Percentiles rank a stretch among this genome's conserved stretches.
phyloP scores from a whole-genome alignment of 1,140 invertebrate genomes.

The Drosophila repletoides region DNA sequence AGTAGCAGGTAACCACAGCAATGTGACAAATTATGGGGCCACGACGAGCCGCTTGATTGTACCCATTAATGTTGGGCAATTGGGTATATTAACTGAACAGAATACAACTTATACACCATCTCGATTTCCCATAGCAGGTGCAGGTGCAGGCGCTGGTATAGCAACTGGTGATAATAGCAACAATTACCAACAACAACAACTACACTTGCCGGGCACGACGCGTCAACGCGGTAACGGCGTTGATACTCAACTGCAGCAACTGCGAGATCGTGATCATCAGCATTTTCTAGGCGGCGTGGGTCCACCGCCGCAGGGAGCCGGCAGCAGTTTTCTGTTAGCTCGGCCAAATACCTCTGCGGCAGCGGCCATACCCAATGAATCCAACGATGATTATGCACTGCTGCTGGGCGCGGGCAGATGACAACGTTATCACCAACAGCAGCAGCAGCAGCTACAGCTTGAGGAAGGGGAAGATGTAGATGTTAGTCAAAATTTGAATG shows the following conservation, averaged over 20 bases:
- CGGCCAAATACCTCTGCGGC: constrained; percentile 50
- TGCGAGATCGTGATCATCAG: constrained; percentile 57
- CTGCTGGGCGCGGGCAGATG: constrained; percentile 73
- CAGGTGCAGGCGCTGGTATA: constrained; percentile 43
- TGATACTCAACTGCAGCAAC: constrained; percentile 60
- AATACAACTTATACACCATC: constrained; percentile 68
- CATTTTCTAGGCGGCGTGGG: constrained; percentile 51
- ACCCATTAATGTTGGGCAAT: constrained; percentile 57
- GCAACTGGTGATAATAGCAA: constrained; percentile 72
- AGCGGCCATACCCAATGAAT: constrained; percentile 73
- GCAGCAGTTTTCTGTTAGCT: constrained; percentile 58
- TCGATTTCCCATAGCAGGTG: constrained; percentile 77
- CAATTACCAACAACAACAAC: constrained; percentile 75
- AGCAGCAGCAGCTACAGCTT: constrained; percentile 43
- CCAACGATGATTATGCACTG: constrained; percentile 73
- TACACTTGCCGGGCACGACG: constrained; percentile 54
- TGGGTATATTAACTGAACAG: constrained; percentile 52
- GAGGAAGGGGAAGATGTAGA: constrained; percentile 64
- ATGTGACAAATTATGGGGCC: constrained; percentile 56
- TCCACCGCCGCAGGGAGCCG: constrained; percentile 23
- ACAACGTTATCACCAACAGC: constrained; percentile 66
- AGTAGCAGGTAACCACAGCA: constrained; percentile 68
- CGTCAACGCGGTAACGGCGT: constrained; percentile 65
- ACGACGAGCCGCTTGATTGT: constrained; percentile 60
- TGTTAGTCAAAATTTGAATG: constrained; percentile 68